These are phyloP conservation scores for Nymphalis urticae DNA, from an alignment of 2,888 invertebrate genomes.

Conservation along the genomic window DNA sequence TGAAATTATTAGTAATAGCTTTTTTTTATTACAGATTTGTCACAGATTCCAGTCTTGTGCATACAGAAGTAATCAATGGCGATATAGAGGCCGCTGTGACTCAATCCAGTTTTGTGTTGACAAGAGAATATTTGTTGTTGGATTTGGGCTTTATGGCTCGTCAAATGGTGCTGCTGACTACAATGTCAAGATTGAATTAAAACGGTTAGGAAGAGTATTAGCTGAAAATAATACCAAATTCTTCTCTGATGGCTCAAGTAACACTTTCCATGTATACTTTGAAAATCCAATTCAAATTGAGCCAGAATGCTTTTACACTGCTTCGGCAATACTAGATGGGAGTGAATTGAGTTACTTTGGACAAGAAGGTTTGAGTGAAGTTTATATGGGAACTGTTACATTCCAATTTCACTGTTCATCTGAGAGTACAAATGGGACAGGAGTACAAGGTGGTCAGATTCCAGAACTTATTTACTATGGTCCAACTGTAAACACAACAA, in stretches of 20 bases:
- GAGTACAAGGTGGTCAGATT: constrained; percentile 98
- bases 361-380: constrained; percentile 97
- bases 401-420: constrained; percentile 99
- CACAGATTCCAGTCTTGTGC: constrained; percentile 98
- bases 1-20: not conserved
- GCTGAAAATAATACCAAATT: constrained; percentile 96
- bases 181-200: constrained; percentile 95
- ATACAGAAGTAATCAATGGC: constrained; percentile 98
- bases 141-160: constrained; percentile 97
- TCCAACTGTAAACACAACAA: constrained; percentile 82
- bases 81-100: constrained; percentile 97
- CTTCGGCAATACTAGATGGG: constrained; percentile 96
- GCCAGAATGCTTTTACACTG: constrained; percentile 96
- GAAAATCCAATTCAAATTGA: constrained; percentile 94
- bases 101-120: constrained; percentile 98
- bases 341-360: constrained; percentile 97
- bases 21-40: constrained; percentile 84
- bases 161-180: constrained; percentile 98
- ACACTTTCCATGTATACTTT: constrained; percentile 93
- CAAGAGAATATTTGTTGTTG: constrained; percentile 96
- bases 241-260: constrained; percentile 97
- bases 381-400: constrained; percentile 94
- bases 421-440: constrained; percentile 98
- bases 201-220: constrained; percentile 91
- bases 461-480: constrained; percentile 98